These are phyloP conservation scores for Umimayanthus kanabou DNA, from an alignment of 92 coral and sea anemone species.

Conservation along the genomic window DNA sequence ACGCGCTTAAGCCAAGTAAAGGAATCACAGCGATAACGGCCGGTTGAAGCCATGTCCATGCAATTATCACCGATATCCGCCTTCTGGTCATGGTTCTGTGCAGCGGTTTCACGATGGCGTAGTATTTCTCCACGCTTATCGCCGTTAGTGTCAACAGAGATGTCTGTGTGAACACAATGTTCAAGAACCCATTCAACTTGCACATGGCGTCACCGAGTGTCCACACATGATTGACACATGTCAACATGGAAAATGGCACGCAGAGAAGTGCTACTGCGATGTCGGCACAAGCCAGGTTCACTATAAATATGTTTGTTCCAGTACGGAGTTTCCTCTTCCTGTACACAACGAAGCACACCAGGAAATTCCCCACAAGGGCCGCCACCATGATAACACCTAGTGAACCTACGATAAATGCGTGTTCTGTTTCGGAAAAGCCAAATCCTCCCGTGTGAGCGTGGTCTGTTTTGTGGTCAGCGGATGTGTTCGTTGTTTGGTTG, in stretches of 20 bases:
- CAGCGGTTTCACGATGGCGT: constrained; percentile 79
- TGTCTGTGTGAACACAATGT: constrained; percentile 77
- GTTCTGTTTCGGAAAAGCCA: constrained; percentile 56
- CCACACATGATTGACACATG: constrained; percentile 74
- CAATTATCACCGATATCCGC: constrained; percentile 47
- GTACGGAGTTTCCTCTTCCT: constrained; percentile 73
- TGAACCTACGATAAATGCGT: constrained; percentile 63
- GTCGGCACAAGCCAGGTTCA: constrained; percentile 81
- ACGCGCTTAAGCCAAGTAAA: constrained; percentile 58
- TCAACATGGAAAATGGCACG: constrained; percentile 78
- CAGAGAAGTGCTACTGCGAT: constrained; percentile 74
- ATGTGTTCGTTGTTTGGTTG: constrained; percentile 3
- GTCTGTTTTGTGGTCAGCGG: constrained; percentile 6
- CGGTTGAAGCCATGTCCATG: constrained; percentile 84
- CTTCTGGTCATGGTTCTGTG: constrained; percentile 62
- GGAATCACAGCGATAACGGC: constrained; percentile 65
- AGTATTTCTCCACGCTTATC: constrained; percentile 78
- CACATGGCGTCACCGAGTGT: constrained; percentile 68
- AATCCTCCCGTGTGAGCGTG: background rate
- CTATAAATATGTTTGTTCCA: constrained; percentile 72
- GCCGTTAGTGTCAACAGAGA: constrained; percentile 78
- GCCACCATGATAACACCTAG: constrained; percentile 65
- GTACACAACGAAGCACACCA: constrained; percentile 72
- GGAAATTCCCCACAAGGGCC: constrained; percentile 68
- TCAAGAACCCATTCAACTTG: constrained; percentile 73